Percentiles rank a stretch among this genome's conserved stretches.
phyloP scores from a whole-genome alignment of 1,140 invertebrate genomes.

The Varroa destructor region DNA sequence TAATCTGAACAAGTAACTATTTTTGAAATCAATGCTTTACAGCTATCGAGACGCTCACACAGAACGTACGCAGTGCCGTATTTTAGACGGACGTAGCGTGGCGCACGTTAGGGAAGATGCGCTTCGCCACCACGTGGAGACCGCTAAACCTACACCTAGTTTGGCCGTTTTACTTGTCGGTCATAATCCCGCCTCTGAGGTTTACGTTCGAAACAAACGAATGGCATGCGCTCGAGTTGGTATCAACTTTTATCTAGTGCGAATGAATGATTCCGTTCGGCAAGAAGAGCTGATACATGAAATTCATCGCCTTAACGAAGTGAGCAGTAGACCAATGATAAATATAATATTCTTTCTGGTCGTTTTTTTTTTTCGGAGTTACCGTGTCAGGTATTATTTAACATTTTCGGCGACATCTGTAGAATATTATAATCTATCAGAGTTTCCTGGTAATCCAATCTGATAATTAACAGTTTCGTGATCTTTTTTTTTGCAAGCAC shows the following conservation, averaged over 20 bases:
- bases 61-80: not conserved
- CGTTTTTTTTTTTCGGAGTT: no score
- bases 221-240: constrained; percentile 19
- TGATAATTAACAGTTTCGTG: not conserved
- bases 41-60: no score
- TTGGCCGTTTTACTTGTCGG: constrained; percentile 13
- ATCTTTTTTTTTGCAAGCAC: no score
- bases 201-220: constrained; percentile 15
- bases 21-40: no score
- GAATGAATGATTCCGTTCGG: not conserved
- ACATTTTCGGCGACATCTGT: no score
- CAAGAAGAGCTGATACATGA: constrained; percentile 1
- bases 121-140: not conserved
- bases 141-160: not conserved
- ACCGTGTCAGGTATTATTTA: no score
- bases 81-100: constrained; percentile 1
- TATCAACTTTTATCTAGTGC: not conserved
- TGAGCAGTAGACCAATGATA: not conserved
- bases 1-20: no score
- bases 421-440: no score
- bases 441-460: not conserved
- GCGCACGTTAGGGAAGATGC: constrained; percentile 1
- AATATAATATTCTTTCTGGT: no score
- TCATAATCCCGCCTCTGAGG: constrained; percentile 7
- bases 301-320: constrained; percentile 14